These are phyloP conservation scores for Puntigrus tetrazona DNA, from an alignment of 2,113 vertebrate species.

Conservation along the genomic window DNA sequence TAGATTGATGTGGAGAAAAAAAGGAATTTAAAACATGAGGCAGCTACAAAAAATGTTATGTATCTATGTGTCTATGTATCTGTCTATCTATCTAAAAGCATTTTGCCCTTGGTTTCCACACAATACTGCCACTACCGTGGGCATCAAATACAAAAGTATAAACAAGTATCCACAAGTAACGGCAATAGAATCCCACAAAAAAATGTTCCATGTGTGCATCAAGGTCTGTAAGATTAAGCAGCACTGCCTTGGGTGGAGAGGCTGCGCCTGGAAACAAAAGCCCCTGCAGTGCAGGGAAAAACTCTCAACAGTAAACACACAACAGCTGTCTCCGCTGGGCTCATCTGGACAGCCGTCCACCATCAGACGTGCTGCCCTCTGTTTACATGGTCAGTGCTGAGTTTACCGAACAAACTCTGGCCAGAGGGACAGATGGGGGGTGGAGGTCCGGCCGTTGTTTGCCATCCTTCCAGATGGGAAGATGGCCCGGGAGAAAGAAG, in stretches of 20 bases:
- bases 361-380: slow-evolving; percentile 24
- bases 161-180: background rate
- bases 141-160: background rate
- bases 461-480: slow-evolving; percentile 32
- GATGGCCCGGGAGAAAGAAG: slow-evolving; percentile 1
- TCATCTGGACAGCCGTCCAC: slow-evolving; percentile 24
- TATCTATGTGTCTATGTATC: too few species aligned
- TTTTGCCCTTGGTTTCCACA: background rate
- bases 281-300: background rate
- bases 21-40: too few species aligned
- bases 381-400: slow-evolving; percentile 32
- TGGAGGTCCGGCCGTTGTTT: slow-evolving; percentile 13
- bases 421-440: slow-evolving; percentile 42
- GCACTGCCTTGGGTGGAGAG: background rate
- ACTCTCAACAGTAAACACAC: slow-evolving; percentile 44
- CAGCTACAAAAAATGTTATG: too few species aligned
- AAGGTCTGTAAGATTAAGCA: background rate
- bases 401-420: slow-evolving; percentile 43
- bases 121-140: background rate
- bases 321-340: slow-evolving; percentile 24
- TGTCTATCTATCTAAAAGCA: background rate
- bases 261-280: background rate
- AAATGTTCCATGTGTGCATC: background rate
- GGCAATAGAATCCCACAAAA: background rate
- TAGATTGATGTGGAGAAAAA: too few species aligned